These are phyloP conservation scores for Pelosia muscerda DNA, from an alignment of 2,888 invertebrate genomes.

Conservation along the genomic window DNA sequence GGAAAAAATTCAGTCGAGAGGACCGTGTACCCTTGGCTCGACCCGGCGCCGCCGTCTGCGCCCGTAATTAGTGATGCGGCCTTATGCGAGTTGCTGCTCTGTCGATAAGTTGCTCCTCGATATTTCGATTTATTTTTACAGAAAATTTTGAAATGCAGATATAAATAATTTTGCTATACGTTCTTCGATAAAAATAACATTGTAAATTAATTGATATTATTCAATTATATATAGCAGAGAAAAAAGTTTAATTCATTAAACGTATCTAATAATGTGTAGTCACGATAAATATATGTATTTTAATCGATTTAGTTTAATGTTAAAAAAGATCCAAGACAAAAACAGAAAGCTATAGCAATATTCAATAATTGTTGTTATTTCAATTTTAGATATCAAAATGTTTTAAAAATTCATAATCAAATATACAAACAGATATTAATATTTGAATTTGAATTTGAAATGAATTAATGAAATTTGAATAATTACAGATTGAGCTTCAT, in stretches of 20 bases:
- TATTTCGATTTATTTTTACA: slow-evolving; percentile 19
- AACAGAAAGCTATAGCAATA: background rate
- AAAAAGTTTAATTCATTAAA: too few species aligned
- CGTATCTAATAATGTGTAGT: background rate
- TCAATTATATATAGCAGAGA: too few species aligned
- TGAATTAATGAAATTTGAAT: too few species aligned
- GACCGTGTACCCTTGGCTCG: slow-evolving; percentile 82
- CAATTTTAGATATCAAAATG: too few species aligned
- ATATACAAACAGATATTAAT: too few species aligned
- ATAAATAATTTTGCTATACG: too few species aligned
- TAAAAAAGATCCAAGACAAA: background rate
- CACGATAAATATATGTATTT: background rate
- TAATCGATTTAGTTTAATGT: background rate
- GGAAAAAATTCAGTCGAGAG: slow-evolving; percentile 83
- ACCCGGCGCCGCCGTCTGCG: slow-evolving; percentile 82
- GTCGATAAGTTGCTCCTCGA: slow-evolving; percentile 63
- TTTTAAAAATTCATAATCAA: too few species aligned
- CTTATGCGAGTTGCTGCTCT: slow-evolving; percentile 61
- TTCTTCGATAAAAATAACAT: too few species aligned
- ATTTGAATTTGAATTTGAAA: too few species aligned
- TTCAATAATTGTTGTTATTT: too few species aligned
- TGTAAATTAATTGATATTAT: too few species aligned
- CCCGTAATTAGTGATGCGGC: slow-evolving; percentile 84
- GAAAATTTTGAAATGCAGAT: background rate
- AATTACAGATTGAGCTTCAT: too few species aligned